Evolutionary conservation across 2,888 invertebrate genomes (phyloP), one percentile per base, ranked within the genome.

Genomic region (Nomada hirtipes): DNA sequence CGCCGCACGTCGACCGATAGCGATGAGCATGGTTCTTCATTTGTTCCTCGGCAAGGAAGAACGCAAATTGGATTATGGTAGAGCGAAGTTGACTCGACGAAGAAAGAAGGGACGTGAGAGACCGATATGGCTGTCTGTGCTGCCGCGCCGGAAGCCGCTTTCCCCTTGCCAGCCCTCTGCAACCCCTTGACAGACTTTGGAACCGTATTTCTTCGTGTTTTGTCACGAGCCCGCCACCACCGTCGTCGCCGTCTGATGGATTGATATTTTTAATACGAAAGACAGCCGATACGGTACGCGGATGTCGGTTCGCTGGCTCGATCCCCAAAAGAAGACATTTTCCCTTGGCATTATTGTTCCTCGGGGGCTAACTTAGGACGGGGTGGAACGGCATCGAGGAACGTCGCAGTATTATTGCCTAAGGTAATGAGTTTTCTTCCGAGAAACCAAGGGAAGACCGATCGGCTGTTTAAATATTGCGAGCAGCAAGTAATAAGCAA

Each of bases 31-130:
- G 79, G 79, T 77, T 85, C 83, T 68, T 88, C 86, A 63, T 79
- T 86, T 76, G 83, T 76, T 83, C 79, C 59, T 59, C 73, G 70
- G 26, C 64, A 64, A 81, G 88, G 88, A 90, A 91, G 89, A 89
- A 90, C 90, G 90, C 92, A 93, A 93, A 93, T 93, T 93, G 93
- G 92, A 93, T 93, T 93, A 93, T 91, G 89, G 81, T 85, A 63
- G 67, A 64, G 82, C 79, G 61, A 76, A 82, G 85, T 82, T 84
- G 79, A 70, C 80, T 57, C 79, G 70, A 44, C 73, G 83, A 1
- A 84, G 79, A 84, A 83, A 80, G 81, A 73, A 82, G 57, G 78
- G 64, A 75, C 69, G 53, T 50, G 61, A 50, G 68, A 76, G 69
- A 86, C 71, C 79, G 79, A 83, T 85, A 89, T 79, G 82, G 79